Percentiles rank a stretch among this genome's conserved stretches.
These are phyloP conservation scores for Epizoanthus ramosus DNA, from an alignment of 92 coral and sea anemone species.

Conservation along the genomic window DNA sequence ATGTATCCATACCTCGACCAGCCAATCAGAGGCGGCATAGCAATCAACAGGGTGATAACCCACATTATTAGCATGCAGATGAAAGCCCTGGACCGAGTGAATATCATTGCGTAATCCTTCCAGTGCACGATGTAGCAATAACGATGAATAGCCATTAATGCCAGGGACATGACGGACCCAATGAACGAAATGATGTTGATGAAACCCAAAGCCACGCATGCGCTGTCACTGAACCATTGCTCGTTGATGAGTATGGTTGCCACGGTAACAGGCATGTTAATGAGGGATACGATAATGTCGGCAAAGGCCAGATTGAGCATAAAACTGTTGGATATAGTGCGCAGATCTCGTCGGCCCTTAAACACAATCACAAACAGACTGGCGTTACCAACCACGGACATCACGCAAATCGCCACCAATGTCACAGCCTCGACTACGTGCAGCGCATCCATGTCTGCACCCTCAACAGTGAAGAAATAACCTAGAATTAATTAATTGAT, in stretches of 20 bases:
- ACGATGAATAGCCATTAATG: no score
- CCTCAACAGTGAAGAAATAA: not conserved
- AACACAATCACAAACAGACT: constrained; percentile 48
- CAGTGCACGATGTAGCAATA: no score
- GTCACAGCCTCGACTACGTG: constrained; percentile 45
- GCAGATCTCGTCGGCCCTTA: constrained; percentile 37
- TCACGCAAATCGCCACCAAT: constrained; percentile 55
- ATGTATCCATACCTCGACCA: constrained; percentile 52
- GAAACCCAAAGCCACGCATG: constrained; percentile 61
- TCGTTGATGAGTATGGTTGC: constrained; percentile 50
- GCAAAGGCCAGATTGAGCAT: constrained; percentile 74
- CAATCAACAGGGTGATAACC: no score
- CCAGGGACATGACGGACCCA: no score
- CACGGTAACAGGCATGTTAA: constrained; percentile 67
- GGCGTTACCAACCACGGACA: constrained; percentile 57
- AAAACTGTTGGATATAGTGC: constrained; percentile 64
- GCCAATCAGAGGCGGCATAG: constrained; percentile 68
- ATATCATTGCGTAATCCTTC: no score
- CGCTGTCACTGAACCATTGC: constrained; percentile 59
- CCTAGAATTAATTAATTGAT: no score
- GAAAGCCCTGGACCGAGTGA: no score
- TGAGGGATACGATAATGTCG: constrained; percentile 60
- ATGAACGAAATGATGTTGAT: constrained; percentile 42
- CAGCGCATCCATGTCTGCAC: not conserved
- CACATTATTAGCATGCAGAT: no score